Evolutionary conservation across 2,888 invertebrate genomes (phyloP), one percentile per base, ranked within the genome.

Genomic region (Eristalinus aeneus): DNA sequence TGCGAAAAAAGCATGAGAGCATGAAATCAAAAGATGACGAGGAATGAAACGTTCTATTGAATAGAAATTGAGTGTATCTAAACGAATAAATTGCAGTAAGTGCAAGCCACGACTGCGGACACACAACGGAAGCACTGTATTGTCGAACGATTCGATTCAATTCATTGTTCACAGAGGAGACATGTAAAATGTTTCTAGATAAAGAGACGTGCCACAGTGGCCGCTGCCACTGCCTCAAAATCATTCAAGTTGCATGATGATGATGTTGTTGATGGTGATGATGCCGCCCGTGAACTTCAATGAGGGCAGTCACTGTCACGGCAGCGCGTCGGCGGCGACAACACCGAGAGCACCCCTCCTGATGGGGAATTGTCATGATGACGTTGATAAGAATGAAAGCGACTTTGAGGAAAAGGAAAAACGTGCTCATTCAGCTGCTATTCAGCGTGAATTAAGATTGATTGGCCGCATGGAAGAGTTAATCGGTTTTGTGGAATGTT

Each of bases 261-360:
- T 39, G 39, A 39, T 39, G 34, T 72, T 72, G 63, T 27, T 27
- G 46, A 46, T 46, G 46, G n/a, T 16, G 46, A 46, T 46, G 46
- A 46, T 46, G 72, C 23, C 34, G 78, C 61, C 83, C 78, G 58
- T 83, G 83, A 83, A 83, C 83, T 83, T 78, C 69, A 78, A 61
- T 78, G 53, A 63, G 67, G 71, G 20, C 82, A 82, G 82, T 73
- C 61, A 68, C 56, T 67, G 68, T n/a, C 76, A 77, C 56, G 71
- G 23, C 12, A 23, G 11, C 1, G 46, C 8, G 5, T 12, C 46
- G 8, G 9, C 39, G 39, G 39, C 39, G 39, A n/a, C 34, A 22
- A 61, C n/a, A 69, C 71, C 71, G 75, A 81, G 71, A 54, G n/a
- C n/a, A n/a, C n/a, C n/a, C n/a, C n/a, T n/a, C n/a, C 36, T 60